Evolutionary conservation across 1,140 invertebrate genomes (phyloP).

Genomic region (Mylabris phalerata): DNA sequence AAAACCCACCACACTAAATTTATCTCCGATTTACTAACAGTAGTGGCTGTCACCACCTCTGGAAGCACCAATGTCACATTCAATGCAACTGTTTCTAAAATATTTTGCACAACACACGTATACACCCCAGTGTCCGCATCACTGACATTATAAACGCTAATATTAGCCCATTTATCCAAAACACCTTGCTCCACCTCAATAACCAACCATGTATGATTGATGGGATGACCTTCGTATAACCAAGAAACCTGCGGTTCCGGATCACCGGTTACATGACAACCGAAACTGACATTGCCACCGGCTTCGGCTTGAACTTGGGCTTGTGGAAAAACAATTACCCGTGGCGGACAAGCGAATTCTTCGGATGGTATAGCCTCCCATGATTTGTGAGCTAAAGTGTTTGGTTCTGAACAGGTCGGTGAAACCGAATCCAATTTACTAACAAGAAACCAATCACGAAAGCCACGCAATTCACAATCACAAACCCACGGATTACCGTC

Average conservation of each 20-base stretch:
- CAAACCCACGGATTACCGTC: constrained; percentile 86
- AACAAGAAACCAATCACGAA: constrained; percentile 71
- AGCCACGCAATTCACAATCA: constrained; percentile 74
- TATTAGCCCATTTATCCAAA: constrained; percentile 59
- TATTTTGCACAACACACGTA: constrained; percentile 68
- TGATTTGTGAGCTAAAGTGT: constrained; percentile 48
- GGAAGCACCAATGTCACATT: constrained; percentile 66
- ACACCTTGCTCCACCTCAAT: constrained; percentile 42
- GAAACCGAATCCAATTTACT: constrained; percentile 62
- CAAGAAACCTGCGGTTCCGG: constrained; percentile 77
- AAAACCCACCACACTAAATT: constrained; percentile 52
- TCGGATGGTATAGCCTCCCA: constrained; percentile 60
- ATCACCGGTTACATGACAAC: constrained; percentile 73
- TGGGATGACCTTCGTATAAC: constrained; percentile 65
- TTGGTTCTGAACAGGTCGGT: constrained; percentile 56
- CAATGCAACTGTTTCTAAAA: constrained; percentile 59
- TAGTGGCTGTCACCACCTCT: constrained; percentile 58
- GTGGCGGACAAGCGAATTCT: constrained; percentile 70
- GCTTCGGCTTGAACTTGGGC: constrained; percentile 56
- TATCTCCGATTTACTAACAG: constrained; percentile 54
- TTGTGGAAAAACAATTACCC: constrained; percentile 43
- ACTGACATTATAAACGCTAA: constrained; percentile 66
- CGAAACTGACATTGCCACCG: constrained; percentile 69
- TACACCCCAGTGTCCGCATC: constrained; percentile 75
- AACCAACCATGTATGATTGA: constrained; percentile 45